Percentiles rank a stretch among this genome's conserved stretches.
Evolutionary conservation across 2,888 invertebrate genomes (phyloP).

Genomic region (Corythucha ciliata): DNA sequence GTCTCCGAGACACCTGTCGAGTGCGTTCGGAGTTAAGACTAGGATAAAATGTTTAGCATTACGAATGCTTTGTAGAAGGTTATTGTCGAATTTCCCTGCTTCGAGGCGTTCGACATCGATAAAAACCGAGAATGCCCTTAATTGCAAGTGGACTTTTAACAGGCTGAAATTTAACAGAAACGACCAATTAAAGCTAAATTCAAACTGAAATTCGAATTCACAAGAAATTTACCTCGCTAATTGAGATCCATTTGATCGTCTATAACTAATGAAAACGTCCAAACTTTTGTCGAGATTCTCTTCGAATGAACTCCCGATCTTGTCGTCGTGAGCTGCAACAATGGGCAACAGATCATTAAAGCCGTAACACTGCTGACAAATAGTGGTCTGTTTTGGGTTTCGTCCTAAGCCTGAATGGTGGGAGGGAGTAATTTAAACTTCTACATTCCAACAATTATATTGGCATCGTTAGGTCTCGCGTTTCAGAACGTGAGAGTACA

Average conservation of each 20-base stretch:
- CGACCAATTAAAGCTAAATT: neutral
- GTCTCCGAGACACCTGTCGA: slow-evolving; percentile 90
- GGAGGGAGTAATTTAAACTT: too few species aligned
- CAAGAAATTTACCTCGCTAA: slow-evolving; percentile 54
- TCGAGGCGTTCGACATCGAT: slow-evolving; percentile 96
- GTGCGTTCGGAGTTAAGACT: slow-evolving; percentile 87
- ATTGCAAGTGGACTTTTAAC: slow-evolving; percentile 91
- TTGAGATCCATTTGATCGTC: slow-evolving; percentile 94
- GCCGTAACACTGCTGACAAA: too few species aligned
- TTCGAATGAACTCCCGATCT: slow-evolving; percentile 54
- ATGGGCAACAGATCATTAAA: neutral
- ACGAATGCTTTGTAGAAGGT: slow-evolving; percentile 88
- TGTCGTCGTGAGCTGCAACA: slow-evolving; percentile 12
- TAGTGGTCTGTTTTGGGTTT: slow-evolving; percentile 56
- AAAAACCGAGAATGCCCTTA: slow-evolving; percentile 92
- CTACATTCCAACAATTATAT: too few species aligned
- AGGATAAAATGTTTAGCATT: slow-evolving; percentile 95
- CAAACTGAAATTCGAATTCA: slow-evolving; percentile 2
- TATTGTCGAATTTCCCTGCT: slow-evolving; percentile 98
- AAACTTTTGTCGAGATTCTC: slow-evolving; percentile 79
- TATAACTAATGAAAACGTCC: slow-evolving; percentile 96
- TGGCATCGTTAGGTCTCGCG: too few species aligned
- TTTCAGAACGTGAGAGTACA: too few species aligned
- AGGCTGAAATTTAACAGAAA: slow-evolving; percentile 50
- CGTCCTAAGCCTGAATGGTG: too few species aligned